Conservation (phyloP, 2,888 invertebrate species). For the Aradus depressus region DNA sequence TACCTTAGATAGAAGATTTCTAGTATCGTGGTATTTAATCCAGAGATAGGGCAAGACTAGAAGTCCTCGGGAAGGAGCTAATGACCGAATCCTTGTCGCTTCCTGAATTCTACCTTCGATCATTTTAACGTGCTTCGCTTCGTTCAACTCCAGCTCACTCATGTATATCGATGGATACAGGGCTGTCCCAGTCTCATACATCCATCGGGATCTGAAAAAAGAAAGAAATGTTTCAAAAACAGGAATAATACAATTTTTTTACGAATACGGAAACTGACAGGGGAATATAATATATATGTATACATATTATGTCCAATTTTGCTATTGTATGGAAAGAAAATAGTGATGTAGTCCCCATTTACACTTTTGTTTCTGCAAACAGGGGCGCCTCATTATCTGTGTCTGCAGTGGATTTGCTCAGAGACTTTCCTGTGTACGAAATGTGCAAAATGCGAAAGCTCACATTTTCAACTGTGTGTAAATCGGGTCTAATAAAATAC, state of each 20-base stretch:
- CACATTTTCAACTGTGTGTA: no score
- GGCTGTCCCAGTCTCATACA: conserved; percentile 52
- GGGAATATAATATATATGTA: not conserved
- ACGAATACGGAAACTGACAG: not conserved
- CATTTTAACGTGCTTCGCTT: conserved; percentile 43
- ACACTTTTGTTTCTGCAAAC: no score
- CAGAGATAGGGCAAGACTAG: conserved; percentile 55
- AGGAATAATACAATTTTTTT: not conserved
- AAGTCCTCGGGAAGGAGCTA: conserved; percentile 25
- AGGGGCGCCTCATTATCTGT: no score
- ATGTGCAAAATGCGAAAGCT: no score
- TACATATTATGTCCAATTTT: not conserved
- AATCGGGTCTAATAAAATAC: no score
- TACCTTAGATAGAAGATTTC: conserved; percentile 19
- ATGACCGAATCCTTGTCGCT: conserved; percentile 38
- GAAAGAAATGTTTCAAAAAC: not conserved
- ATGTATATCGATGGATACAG: conserved; percentile 66
- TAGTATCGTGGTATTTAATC: conserved; percentile 54
- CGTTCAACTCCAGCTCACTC: conserved; percentile 38
- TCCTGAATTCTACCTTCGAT: conserved; percentile 54
- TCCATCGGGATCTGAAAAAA: conserved; percentile 50
- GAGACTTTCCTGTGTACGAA: no score
- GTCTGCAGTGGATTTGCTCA: no score
- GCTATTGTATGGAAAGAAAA: not conserved
- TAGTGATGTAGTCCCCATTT: no score